phyloP scores from a whole-genome alignment of 2,888 invertebrate species.

The Cetonia aurata region DNA sequence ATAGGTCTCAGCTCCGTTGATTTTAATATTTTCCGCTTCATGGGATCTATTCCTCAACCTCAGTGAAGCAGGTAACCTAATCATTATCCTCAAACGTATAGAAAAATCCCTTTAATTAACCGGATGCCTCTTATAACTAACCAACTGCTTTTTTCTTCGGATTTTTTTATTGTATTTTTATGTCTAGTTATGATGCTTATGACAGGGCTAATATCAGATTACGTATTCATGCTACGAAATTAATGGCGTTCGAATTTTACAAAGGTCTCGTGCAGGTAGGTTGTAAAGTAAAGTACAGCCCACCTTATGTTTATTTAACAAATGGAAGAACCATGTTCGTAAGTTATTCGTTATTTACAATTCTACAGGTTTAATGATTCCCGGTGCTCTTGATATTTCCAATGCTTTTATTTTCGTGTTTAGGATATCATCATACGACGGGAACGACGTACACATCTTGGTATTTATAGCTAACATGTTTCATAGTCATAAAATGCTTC shows the following conservation, averaged over 20 bases:
- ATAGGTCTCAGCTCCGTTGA: too few species aligned
- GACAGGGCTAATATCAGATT: conserved; percentile 30
- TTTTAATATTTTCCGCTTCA: too few species aligned
- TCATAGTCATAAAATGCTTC: too few species aligned
- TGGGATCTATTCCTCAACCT: neutral
- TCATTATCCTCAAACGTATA: conserved; percentile 1
- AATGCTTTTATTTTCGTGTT: too few species aligned
- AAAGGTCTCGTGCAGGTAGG: conserved; percentile 34
- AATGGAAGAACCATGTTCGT: conserved; percentile 29
- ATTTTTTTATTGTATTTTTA: conserved; percentile 9
- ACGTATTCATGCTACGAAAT: conserved; percentile 24
- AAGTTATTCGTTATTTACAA: conserved; percentile 28
- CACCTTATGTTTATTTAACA: conserved; percentile 33
- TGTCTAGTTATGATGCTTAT: conserved; percentile 20
- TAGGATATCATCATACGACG: too few species aligned
- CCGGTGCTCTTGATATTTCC: too few species aligned
- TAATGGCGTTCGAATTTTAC: conserved; percentile 35
- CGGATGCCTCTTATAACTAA: conserved; percentile 8
- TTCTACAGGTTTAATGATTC: conserved; percentile 10
- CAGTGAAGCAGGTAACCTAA: conserved; percentile 8
- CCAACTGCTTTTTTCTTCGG: neutral
- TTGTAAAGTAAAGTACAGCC: conserved; percentile 22
- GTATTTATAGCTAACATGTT: too few species aligned
- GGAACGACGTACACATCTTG: too few species aligned
- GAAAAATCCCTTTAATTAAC: conserved; percentile 29